These are phyloP conservation scores for Melanogrammus aeglefinus DNA, from an alignment of 2,797 vertebrate genomes.

Conservation along the genomic window DNA sequence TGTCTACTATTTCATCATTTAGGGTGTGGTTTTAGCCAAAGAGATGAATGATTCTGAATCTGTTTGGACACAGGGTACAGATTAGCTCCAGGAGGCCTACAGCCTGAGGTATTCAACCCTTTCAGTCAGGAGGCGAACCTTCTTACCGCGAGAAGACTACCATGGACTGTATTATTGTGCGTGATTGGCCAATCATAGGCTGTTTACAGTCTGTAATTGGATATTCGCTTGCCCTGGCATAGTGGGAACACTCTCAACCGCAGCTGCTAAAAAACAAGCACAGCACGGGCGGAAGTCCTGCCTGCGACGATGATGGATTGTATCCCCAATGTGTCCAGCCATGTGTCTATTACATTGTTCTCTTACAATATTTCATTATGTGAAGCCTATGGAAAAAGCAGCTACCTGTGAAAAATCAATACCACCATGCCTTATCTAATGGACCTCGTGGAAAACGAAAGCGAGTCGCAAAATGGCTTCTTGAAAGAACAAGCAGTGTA, in stretches of 20 bases:
- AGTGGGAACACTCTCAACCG: not conserved
- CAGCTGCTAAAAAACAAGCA: not conserved
- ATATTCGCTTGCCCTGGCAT: not conserved
- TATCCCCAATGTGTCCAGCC: not conserved
- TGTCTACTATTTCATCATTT: not conserved
- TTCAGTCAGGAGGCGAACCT: not conserved
- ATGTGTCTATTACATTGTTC: not conserved
- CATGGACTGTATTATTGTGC: too few species aligned
- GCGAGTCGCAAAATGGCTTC: not conserved
- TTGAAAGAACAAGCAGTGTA: not conserved
- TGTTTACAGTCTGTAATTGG: not conserved
- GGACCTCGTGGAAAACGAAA: not conserved
- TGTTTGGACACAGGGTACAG: too few species aligned
- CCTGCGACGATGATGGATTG: not conserved
- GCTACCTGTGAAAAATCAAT: conserved; percentile 1
- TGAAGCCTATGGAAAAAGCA: not conserved
- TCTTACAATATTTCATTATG: not conserved
- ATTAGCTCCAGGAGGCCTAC: too few species aligned
- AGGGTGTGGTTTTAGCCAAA: not conserved
- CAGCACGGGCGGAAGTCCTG: not conserved
- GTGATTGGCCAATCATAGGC: not conserved
- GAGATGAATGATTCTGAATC: too few species aligned
- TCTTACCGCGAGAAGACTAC: not conserved
- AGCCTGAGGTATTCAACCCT: too few species aligned
- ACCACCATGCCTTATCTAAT: not conserved